phyloP scores from a whole-genome alignment of 2,797 vertebrate genomes.

The Eutrigla gurnardus region DNA sequence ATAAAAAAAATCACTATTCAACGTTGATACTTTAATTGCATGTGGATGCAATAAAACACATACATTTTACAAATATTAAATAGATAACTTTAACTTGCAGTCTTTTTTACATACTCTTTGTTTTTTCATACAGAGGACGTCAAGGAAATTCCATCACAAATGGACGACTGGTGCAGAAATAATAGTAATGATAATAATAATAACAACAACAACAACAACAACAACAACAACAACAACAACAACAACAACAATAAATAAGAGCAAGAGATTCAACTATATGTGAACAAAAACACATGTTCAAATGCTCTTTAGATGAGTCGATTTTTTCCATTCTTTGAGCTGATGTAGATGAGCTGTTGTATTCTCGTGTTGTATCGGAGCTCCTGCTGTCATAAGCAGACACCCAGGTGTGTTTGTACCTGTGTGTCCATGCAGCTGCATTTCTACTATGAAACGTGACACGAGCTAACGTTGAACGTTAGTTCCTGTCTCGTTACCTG shows the following conservation, averaged over 20 bases:
- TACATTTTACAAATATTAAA: neutral
- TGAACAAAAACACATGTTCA: neutral
- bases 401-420: constrained; percentile 27
- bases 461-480: neutral
- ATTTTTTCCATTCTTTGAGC: neutral
- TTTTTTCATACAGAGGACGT: neutral
- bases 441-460: constrained; percentile 3
- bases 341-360: neutral
- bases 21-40: neutral
- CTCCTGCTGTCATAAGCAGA: neutral
- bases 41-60: neutral
- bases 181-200: too few species aligned
- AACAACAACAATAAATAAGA: neutral
- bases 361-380: neutral
- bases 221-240: neutral
- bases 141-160: neutral
- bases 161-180: neutral
- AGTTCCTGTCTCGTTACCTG: neutral
- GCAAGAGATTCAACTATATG: neutral
- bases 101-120: neutral
- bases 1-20: neutral
- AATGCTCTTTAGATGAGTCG: too few species aligned
- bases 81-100: neutral
- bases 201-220: neutral
- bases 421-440: neutral